A percentile compares a stretch with the other conserved stretches of the same genome.
These are phyloP conservation scores for Lepidurus apus DNA, from an alignment of 1,140 invertebrate genomes.

Conservation along the genomic window DNA sequence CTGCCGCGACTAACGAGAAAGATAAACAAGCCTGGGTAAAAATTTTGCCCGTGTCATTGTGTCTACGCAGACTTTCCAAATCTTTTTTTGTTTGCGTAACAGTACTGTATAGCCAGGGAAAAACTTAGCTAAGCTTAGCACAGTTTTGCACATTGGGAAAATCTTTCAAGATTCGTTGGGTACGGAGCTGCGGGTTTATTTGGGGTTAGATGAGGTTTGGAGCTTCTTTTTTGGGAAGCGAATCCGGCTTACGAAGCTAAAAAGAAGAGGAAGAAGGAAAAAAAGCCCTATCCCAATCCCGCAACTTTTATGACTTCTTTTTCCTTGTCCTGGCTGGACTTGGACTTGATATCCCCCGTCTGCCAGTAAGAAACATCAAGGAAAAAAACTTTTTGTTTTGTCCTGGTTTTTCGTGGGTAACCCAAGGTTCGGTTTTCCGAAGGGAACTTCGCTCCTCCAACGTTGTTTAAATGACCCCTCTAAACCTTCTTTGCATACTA, in stretches of 20 bases:
- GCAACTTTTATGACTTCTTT: slow-evolving; percentile 3
- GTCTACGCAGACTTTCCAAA: not conserved
- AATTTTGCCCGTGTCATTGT: not conserved
- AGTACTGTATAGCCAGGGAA: not conserved
- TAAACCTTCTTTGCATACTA: not conserved
- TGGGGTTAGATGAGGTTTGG: no score
- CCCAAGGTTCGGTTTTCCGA: not conserved
- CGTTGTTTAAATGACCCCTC: slow-evolving; percentile 8
- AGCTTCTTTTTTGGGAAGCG: no score
- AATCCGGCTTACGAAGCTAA: no score
- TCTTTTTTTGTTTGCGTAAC: not conserved
- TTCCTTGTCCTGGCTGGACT: not conserved
- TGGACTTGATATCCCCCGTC: not conserved
- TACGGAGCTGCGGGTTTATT: no score
- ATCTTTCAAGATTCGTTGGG: no score
- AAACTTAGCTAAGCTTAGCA: not conserved
- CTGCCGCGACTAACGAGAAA: not conserved
- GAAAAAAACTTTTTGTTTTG: not conserved
- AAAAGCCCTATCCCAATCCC: not conserved
- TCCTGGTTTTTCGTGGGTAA: not conserved
- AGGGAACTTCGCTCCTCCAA: not conserved
- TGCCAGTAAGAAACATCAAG: not conserved
- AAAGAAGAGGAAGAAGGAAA: not conserved
- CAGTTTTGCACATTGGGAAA: no score
- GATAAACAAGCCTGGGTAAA: not conserved